phyloP scores from a whole-genome alignment of 2,113 vertebrate species.

The Myxocyprinus asiaticus region DNA sequence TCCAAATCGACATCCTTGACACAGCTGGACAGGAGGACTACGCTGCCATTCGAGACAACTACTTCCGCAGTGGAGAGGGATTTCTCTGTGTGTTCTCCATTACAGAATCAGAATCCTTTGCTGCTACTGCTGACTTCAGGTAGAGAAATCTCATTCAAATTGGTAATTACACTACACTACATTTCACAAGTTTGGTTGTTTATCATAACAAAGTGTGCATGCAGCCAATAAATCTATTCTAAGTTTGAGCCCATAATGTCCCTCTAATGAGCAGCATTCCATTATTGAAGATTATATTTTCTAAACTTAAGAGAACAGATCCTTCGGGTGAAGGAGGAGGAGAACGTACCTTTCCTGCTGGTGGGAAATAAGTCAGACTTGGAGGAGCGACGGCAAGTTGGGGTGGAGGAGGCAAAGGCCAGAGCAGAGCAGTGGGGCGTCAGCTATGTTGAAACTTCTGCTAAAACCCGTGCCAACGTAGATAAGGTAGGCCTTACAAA shows the following conservation, averaged over 20 bases:
- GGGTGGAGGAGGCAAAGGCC: constrained; percentile 85
- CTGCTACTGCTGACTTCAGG: constrained; percentile 89
- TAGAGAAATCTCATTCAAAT: constrained; percentile 48
- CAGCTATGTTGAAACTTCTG: constrained; percentile 89
- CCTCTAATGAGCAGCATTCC: too few species aligned
- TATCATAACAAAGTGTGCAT: too few species aligned
- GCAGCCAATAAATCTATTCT: too few species aligned
- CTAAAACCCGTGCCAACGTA: constrained; percentile 88
- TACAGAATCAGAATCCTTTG: constrained; percentile 87
- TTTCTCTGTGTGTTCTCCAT: constrained; percentile 90
- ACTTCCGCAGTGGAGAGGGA: constrained; percentile 87
- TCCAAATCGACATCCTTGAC: constrained; percentile 88
- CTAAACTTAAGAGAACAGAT: constrained; percentile 81
- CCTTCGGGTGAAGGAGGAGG: constrained; percentile 88
- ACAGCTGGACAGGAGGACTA: constrained; percentile 90
- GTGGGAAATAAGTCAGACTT: constrained; percentile 91
- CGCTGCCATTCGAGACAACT: constrained; percentile 88
- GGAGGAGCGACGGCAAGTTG: constrained; percentile 89
- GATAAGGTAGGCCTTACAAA: constrained; percentile 77
- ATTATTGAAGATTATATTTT: neutral
- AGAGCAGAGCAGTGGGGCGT: constrained; percentile 88
- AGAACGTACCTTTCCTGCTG: constrained; percentile 88
- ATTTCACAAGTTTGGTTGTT: too few species aligned
- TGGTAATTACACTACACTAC: neutral
- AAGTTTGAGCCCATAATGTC: too few species aligned